Evolutionary conservation across 2,888 invertebrate species (phyloP).

Genomic region (Endotricha flammealis): DNA sequence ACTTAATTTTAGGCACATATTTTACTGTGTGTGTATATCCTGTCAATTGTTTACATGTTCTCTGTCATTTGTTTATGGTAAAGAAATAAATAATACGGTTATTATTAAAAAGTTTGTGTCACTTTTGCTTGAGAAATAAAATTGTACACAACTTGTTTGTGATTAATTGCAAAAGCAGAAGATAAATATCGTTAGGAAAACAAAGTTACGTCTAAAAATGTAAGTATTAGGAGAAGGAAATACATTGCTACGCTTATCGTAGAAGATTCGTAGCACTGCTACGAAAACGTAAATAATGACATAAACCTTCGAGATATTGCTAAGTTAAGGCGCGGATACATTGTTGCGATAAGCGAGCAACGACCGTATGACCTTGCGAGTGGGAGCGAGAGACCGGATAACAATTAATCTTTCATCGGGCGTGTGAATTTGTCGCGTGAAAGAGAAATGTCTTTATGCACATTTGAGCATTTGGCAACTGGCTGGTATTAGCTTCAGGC

Average conservation of each 20-base stretch:
- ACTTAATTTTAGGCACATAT: too few species aligned
- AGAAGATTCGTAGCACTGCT: constrained; percentile 28
- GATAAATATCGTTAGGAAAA: too few species aligned
- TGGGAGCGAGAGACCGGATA: neutral
- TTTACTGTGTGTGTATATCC: too few species aligned
- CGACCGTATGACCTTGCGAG: neutral
- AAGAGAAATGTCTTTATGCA: constrained; percentile 7
- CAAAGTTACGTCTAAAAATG: too few species aligned
- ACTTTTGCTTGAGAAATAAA: too few species aligned
- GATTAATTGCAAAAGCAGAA: too few species aligned
- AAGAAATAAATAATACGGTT: too few species aligned
- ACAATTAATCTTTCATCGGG: neutral
- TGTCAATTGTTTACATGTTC: too few species aligned
- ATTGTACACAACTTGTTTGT: too few species aligned
- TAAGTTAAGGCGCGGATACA: constrained; percentile 4
- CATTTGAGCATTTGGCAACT: constrained; percentile 10
- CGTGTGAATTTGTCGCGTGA: constrained; percentile 5
- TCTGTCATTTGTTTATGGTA: too few species aligned
- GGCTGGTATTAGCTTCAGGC: constrained; percentile 7
- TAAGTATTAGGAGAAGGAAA: too few species aligned
- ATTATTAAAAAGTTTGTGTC: too few species aligned
- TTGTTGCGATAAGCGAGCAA: constrained; percentile 5
- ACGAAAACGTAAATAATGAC: constrained; percentile 31
- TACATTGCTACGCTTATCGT: constrained; percentile 20
- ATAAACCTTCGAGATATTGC: constrained; percentile 39